Evolutionary conservation across 2,888 invertebrate species (phyloP).

Genomic region (Tetragonula carbonaria): DNA sequence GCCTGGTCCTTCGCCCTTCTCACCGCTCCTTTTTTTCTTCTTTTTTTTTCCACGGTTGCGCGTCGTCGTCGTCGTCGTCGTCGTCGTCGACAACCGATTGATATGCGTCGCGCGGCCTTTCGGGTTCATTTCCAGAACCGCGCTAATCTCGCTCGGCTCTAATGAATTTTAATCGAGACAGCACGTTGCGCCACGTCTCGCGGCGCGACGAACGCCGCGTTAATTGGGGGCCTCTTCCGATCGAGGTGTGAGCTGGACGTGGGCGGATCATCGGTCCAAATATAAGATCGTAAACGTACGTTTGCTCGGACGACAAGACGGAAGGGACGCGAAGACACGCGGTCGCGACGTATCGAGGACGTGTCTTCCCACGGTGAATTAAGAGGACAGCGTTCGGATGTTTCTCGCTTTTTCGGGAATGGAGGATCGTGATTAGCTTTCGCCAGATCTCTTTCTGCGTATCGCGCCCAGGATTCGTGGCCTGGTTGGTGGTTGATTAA

Average conservation of each 20-base stretch:
- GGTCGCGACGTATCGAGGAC: slow-evolving; percentile 11
- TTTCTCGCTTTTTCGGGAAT: neutral
- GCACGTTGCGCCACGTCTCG: slow-evolving; percentile 49
- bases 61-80: neutral
- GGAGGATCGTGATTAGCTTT: slow-evolving; percentile 2
- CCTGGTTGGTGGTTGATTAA: neutral
- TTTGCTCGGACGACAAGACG: slow-evolving; percentile 8
- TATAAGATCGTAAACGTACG: slow-evolving; percentile 31
- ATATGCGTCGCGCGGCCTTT: slow-evolving; percentile 79
- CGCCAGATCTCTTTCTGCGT: neutral
- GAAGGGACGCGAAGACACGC: neutral
- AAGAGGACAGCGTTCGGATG: slow-evolving; percentile 4
- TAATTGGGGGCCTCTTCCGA: slow-evolving; percentile 31
- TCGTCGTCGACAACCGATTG: slow-evolving; percentile 73
- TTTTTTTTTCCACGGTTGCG: neutral
- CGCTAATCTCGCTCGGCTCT: slow-evolving; percentile 76
- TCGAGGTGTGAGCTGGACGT: slow-evolving; percentile 15
- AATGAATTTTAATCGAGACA: slow-evolving; percentile 80
- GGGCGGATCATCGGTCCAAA: slow-evolving; percentile 40
- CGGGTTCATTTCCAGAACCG: slow-evolving; percentile 80
- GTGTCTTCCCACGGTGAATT: neutral
- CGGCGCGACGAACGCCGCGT: slow-evolving; percentile 39
- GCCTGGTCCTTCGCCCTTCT: slow-evolving; percentile 1
- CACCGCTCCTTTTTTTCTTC: slow-evolving; percentile 21
- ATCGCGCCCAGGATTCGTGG: neutral